Evolutionary conservation across 2,113 vertebrate genomes (phyloP).

Genomic region (Ardeotis arabs): DNA sequence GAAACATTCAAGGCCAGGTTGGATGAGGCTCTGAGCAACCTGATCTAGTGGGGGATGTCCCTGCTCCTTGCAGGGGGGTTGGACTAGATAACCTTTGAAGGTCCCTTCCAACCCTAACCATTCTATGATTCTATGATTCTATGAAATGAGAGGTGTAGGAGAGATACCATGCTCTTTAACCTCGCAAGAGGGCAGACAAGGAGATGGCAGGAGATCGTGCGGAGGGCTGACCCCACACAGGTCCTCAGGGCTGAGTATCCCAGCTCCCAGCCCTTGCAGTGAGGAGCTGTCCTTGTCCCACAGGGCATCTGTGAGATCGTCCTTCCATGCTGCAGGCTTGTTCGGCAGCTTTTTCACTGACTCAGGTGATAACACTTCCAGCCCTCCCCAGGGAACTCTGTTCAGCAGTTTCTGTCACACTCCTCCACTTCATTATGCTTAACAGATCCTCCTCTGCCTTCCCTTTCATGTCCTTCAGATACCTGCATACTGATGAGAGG

Average conservation of each 20-base stretch:
- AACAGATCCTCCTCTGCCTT: constrained; percentile 26
- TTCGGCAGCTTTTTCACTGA: constrained; percentile 1
- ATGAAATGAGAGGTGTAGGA: background rate
- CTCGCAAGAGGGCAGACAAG: background rate
- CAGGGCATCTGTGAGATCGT: background rate
- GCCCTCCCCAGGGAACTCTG: background rate
- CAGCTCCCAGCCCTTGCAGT: background rate
- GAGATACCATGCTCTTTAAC: background rate
- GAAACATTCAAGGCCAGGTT: no score
- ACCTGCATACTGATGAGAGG: background rate
- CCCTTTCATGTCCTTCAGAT: background rate
- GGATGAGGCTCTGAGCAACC: no score
- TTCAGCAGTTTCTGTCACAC: constrained; percentile 37
- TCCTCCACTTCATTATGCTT: constrained; percentile 31
- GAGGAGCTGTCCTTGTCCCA: background rate
- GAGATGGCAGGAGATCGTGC: fast-evolving
- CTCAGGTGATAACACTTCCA: background rate
- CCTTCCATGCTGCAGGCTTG: background rate
- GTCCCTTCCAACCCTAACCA: no score
- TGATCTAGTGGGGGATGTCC: no score
- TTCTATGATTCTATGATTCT: no score
- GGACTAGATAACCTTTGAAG: no score
- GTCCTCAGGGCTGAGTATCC: background rate
- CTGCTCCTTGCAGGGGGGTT: no score
- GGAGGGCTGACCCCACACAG: background rate